Evolutionary conservation across 30 jellyfish, hydroid and myxozoan genomes (phyloP).

Genomic region (Pseudorhiza aurosa): DNA sequence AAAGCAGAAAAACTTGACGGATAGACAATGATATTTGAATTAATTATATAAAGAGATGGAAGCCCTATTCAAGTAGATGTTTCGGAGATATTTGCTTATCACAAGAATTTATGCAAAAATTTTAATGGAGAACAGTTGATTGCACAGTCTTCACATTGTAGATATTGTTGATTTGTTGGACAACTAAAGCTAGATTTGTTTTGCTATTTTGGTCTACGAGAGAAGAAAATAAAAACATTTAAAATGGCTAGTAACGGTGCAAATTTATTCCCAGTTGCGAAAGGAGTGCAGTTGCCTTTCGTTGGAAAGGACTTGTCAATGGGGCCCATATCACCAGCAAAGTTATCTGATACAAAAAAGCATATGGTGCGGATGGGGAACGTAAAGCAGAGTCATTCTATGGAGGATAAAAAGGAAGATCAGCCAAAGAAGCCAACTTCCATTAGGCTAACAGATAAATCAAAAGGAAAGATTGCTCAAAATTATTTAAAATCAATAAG

Average conservation of each 20-base stretch:
- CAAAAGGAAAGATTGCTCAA: constrained; percentile 33
- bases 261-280: constrained; percentile 55
- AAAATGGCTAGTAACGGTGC: constrained; percentile 52
- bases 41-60: too few species aligned
- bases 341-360: not conserved
- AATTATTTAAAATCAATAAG: constrained; percentile 50
- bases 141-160: too few species aligned
- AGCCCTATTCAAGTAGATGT: too few species aligned
- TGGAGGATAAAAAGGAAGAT: not conserved
- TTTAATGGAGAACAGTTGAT: not conserved
- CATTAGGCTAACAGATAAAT: constrained; percentile 38
- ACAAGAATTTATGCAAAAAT: not conserved
- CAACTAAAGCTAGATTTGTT: too few species aligned
- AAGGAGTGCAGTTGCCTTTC: constrained; percentile 63
- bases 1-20: too few species aligned
- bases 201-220: too few species aligned
- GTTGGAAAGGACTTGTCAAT: constrained; percentile 36
- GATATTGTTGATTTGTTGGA: too few species aligned
- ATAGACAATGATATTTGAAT: too few species aligned
- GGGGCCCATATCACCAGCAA: not conserved
- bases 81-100: too few species aligned
- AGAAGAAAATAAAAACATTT: too few species aligned
- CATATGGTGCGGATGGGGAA: not conserved
- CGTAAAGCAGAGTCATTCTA: not conserved
- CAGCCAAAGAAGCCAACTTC: not conserved